Evolutionary conservation across 2,888 invertebrate genomes (phyloP), one percentile per base, ranked within the genome.

Genomic region (Melolontha melolontha): DNA sequence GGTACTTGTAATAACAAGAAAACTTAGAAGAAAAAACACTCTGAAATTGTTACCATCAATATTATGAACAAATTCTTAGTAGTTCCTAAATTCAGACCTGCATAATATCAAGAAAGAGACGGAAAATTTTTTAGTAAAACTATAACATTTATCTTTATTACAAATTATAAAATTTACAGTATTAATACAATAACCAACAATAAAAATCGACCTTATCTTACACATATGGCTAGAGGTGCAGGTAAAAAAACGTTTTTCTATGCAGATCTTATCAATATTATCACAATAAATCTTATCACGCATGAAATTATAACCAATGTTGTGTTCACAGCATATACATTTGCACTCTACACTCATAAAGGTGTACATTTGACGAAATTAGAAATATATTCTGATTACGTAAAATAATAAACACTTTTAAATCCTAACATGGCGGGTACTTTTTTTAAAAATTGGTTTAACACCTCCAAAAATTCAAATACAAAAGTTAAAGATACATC

Each of bases 181-280:
- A 14, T 12, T 47, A 47, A 14, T 47, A 47, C 47, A 14, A 44
- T 47, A 47, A 14, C 12, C 34, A 17, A 17, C 47, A 47, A 47
- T 47, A 47, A 47, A 47, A 5, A 16, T 12, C 39, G 52, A 39
- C 34, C n/a, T 10, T 34, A 34, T 34, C 34, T 34, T 34, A 6
- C 34, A 34, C 34, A 10, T 34, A 34, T 34, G 7, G 34, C 5
- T 34, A 34, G 34, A 16, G 39, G 14, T 10, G 39, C 39, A 52
- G 52, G 40, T 34, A 65, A 44, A 34, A 27, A 54, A 65, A 7
- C 41, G 7, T 34, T 27, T 64, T 55, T 55, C 54, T 42, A 67
- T 70, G 67, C 67, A 70, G 67, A 67, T 68, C 70, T 70, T 70
- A 70, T 70, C 70, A 62, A 52, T 47, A 65, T 65, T 70, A 70